Evolutionary conservation across 2,797 vertebrate species (phyloP), one percentile per base, ranked within the genome.

Genomic region (Enteromius anoplus): DNA sequence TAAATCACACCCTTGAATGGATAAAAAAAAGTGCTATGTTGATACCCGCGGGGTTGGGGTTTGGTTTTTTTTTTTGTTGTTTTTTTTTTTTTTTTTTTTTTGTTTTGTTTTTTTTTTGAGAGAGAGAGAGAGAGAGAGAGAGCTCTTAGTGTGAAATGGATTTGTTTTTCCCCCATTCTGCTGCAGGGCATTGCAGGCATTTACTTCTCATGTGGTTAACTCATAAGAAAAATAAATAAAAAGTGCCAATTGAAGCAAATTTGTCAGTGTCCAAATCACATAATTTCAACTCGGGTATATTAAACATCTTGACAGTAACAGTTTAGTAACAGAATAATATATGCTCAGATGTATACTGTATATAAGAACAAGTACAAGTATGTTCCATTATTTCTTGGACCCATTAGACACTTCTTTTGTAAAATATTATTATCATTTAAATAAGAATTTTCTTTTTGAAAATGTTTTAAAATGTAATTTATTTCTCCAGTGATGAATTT

Each of bases 1-100:
- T 87, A 81, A 78, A 81, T 15, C 58, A 17, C 29, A 40, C 4
- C 62, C 42, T 49, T n/a, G 55, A 85, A 60, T 80, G 51, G 32
- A 58, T 55, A n/a, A 26, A 80, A 70, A 62, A 55, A 42, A 66
- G 15, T 34, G 5, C 7, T 23, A 19, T 42, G 11, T 6, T 53
- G n/a, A 34, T 42, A 10, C 21, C 64, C 4, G 19, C 29, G 29
- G 17, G 71, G 49, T 55, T 12, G 19, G 3, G 32, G 49, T 58
- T 76, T 76, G n/a, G n/a, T n/a, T n/a, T n/a, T n/a, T n/a, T n/a
- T n/a, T n/a, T n/a, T n/a, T n/a, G n/a, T n/a, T n/a, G n/a, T n/a
- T n/a, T n/a, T n/a, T n/a, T n/a, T n/a, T n/a, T n/a, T n/a, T n/a
- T n/a, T n/a, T n/a, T n/a, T n/a, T n/a, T n/a, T n/a, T n/a, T n/a